Conservation (phyloP, 2,888 invertebrate species). For the Sinelater perroti region DNA sequence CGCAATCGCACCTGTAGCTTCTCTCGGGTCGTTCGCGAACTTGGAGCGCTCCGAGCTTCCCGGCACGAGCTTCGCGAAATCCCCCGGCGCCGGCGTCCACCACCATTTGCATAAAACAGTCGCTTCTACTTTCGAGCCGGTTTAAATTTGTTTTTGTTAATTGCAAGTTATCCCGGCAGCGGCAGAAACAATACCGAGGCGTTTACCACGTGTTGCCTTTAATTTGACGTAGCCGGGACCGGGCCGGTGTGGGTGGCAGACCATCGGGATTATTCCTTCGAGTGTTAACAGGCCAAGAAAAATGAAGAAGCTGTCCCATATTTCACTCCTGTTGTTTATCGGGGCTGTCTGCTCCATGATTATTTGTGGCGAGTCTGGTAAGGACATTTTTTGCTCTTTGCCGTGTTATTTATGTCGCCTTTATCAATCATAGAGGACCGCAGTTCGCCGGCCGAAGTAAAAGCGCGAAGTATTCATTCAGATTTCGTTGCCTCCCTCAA, state of each 20-base stretch:
- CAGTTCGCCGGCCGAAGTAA: not conserved
- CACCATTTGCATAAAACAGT: no score
- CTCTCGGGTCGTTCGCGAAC: constrained; percentile 20
- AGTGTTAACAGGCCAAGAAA: constrained; percentile 16
- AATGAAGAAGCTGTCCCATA: constrained; percentile 19
- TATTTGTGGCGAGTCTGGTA: constrained; percentile 20
- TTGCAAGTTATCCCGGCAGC: no score
- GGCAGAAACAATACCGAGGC: not conserved
- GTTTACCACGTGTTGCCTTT: constrained; percentile 3
- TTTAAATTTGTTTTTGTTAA: no score
- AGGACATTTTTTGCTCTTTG: constrained; percentile 17
- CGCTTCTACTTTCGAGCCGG: no score
- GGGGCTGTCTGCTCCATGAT: constrained; percentile 11
- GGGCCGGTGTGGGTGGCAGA: not conserved
- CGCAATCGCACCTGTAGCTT: constrained; percentile 38
- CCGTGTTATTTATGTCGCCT: not conserved
- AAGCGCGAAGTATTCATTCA: not conserved
- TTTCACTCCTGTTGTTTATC: constrained; percentile 19
- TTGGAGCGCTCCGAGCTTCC: constrained; percentile 13
- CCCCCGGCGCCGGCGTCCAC: no score
- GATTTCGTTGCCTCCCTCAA: not conserved
- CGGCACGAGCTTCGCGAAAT: not conserved
- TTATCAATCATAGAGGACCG: constrained; percentile 5
- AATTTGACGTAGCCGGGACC: not conserved
- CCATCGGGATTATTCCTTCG: not conserved